These are phyloP conservation scores for Peromyscus nudipes DNA, from an alignment of 2,797 vertebrate species.

Conservation along the genomic window DNA sequence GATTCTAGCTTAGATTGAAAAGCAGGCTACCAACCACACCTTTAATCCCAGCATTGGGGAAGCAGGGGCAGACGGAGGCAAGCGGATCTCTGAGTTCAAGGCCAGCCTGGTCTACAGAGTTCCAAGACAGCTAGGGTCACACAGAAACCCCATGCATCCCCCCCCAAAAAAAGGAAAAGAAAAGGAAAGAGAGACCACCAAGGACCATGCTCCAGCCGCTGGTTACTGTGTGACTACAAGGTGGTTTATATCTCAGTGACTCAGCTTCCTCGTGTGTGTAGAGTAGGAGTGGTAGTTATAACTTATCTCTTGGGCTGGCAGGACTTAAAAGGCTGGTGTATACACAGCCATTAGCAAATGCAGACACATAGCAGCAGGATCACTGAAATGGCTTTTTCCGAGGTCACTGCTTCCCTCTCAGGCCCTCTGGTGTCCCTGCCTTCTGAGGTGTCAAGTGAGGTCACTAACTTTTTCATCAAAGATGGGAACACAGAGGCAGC, in stretches of 20 bases:
- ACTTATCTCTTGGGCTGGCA: not conserved
- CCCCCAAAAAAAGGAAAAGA: not conserved
- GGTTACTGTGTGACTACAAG: not conserved
- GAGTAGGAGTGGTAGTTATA: not conserved
- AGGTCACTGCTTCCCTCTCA: not conserved
- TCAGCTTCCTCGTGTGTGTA: slow-evolving; percentile 6
- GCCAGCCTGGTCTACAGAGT: not conserved
- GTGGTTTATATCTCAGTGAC: not conserved
- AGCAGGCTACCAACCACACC: not conserved
- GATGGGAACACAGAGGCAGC: not conserved
- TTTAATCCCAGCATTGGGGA: not conserved
- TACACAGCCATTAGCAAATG: not conserved
- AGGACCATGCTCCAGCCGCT: not conserved
- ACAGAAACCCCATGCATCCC: not conserved
- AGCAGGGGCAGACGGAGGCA: not conserved
- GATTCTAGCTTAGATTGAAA: not conserved
- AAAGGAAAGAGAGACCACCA: not conserved
- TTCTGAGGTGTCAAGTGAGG: not conserved
- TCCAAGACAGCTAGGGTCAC: not conserved
- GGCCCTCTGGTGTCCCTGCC: not conserved
- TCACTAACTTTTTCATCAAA: not conserved
- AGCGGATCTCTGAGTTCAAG: not conserved
- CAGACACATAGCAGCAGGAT: not conserved
- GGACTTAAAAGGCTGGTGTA: not conserved
- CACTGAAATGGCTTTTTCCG: not conserved